Conservation (phyloP, 2,888 invertebrate species). For the Nemapogon koenigi region DNA sequence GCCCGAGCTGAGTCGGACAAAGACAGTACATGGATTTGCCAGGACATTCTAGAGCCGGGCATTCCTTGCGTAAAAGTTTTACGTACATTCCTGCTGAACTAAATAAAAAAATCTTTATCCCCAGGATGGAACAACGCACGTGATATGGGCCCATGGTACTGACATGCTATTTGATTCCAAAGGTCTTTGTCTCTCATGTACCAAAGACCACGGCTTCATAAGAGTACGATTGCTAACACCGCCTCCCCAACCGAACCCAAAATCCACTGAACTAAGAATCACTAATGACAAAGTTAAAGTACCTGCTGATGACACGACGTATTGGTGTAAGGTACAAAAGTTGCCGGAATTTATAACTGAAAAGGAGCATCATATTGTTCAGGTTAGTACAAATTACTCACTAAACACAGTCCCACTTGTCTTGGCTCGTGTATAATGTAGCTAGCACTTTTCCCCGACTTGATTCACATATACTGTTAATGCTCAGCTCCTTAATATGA, state of each 20-base stretch:
- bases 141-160: conserved; percentile 84
- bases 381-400: conserved; percentile 40
- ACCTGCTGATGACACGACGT: conserved; percentile 89
- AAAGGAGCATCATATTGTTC: conserved; percentile 80
- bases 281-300: conserved; percentile 72
- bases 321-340: conserved; percentile 92
- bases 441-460: no score
- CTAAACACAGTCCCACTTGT: no score
- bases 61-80: no score
- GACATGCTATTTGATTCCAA: conserved; percentile 73
- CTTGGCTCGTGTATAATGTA: no score
- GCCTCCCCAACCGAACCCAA: conserved; percentile 37
- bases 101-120: no score
- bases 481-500: no score
- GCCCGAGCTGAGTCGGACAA: no score
- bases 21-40: no score
- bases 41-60: no score
- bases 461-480: no score
- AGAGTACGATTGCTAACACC: conserved; percentile 71
- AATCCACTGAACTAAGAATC: conserved; percentile 67
- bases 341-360: conserved; percentile 71
- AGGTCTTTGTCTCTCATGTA: conserved; percentile 68
- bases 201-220: conserved; percentile 73
- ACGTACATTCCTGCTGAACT: no score
- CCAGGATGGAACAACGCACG: conserved; percentile 88